Evolutionary conservation across 2,888 invertebrate genomes (phyloP).

Genomic region (Drosophila merina): DNA sequence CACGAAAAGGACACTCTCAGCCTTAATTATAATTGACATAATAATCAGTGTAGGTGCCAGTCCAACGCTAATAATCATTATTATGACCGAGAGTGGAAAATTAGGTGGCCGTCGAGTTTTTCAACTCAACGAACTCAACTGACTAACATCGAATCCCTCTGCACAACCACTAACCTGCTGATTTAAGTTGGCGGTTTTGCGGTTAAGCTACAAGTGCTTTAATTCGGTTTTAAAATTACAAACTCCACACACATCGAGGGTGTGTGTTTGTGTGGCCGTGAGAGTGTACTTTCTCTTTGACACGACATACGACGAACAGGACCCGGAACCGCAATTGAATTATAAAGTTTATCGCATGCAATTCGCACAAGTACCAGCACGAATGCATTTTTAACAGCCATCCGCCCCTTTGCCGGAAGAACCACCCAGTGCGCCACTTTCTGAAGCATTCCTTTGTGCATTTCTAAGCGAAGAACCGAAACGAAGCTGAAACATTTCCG

Average conservation of each 20-base stretch:
- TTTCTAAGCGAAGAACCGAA: constrained; percentile 46
- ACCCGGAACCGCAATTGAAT: constrained; percentile 61
- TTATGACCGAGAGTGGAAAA: constrained; percentile 4
- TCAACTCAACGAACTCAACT: not conserved
- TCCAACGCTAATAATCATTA: not conserved
- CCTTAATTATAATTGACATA: constrained; percentile 38
- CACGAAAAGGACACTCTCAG: constrained; percentile 28
- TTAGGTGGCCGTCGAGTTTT: not conserved
- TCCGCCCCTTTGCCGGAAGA: not conserved
- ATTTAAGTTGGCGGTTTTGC: constrained; percentile 36
- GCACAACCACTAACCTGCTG: constrained; percentile 8
- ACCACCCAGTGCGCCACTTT: not conserved
- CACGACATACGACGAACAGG: constrained; percentile 31
- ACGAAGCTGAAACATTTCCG: constrained; percentile 25
- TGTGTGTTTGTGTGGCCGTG: not conserved
- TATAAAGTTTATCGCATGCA: constrained; percentile 66
- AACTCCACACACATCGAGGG: constrained; percentile 5
- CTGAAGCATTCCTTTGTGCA: constrained; percentile 60
- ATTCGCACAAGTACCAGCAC: constrained; percentile 37
- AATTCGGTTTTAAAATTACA: constrained; percentile 20
- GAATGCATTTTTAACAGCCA: constrained; percentile 55
- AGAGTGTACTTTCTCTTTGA: constrained; percentile 33
- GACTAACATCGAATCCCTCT: not conserved
- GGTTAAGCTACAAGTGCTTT: constrained; percentile 35
- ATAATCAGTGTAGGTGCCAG: constrained; percentile 20